Conservation (phyloP, 2,797 vertebrate genomes). For the Carcharodon carcharias region DNA sequence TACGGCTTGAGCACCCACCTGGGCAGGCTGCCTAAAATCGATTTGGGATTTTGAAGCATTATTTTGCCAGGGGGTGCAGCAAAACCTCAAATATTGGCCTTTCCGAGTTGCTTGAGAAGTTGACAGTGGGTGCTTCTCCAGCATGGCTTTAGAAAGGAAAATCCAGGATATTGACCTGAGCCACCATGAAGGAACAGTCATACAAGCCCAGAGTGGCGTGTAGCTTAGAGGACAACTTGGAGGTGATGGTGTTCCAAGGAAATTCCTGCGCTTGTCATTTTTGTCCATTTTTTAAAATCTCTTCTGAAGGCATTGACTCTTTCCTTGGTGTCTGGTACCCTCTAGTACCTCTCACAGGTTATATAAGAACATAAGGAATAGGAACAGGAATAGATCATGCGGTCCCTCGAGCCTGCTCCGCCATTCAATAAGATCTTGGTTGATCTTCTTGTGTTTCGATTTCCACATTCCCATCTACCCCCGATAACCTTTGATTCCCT, state of each 20-base stretch:
- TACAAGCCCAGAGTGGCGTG: background rate
- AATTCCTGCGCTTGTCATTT: background rate
- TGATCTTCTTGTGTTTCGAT: no score
- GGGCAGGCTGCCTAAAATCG: background rate
- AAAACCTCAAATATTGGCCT: background rate
- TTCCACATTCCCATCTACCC: no score
- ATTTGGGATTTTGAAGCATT: background rate
- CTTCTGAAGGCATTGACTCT: background rate
- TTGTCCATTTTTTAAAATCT: background rate
- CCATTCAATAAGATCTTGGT: no score
- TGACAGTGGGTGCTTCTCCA: background rate
- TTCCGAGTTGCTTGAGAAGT: background rate
- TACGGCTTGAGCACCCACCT: background rate
- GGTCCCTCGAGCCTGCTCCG: no score
- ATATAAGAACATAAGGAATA: no score
- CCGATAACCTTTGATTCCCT: no score
- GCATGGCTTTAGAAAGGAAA: background rate
- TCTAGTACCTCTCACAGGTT: background rate
- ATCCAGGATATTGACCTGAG: background rate
- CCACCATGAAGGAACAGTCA: background rate
- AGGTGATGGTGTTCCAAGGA: background rate
- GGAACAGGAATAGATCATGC: no score
- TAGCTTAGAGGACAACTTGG: background rate
- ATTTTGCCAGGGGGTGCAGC: no score
- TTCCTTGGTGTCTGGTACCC: background rate